Evolutionary conservation across 2,888 invertebrate species (phyloP).

Genomic region (Hedya salicella): DNA sequence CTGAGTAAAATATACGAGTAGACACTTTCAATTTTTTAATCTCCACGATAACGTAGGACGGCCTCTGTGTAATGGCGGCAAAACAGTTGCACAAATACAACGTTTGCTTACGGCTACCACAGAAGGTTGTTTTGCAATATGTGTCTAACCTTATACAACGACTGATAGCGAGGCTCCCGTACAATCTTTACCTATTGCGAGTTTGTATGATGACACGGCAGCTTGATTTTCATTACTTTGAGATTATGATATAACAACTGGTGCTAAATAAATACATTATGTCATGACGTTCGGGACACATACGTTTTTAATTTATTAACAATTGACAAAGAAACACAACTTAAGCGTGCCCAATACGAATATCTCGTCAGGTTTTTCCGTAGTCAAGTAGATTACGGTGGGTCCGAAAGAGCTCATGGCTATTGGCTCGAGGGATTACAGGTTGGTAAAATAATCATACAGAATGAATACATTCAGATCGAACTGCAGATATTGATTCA

Average conservation of each 20-base stretch:
- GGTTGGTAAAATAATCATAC: too few species aligned
- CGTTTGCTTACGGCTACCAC: constrained; percentile 37
- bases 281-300: too few species aligned
- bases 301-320: too few species aligned
- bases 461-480: too few species aligned
- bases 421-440: too few species aligned
- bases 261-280: too few species aligned
- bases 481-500: constrained; percentile 23
- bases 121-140: constrained; percentile 43
- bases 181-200: constrained; percentile 11
- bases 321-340: too few species aligned
- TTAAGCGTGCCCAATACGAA: too few species aligned
- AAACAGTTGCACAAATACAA: constrained; percentile 41
- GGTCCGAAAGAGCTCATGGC: too few species aligned
- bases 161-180: constrained; percentile 37
- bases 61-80: constrained; percentile 31
- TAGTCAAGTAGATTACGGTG: too few species aligned
- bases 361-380: too few species aligned
- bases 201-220: constrained; percentile 2
- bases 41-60: constrained; percentile 10
- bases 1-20: too few species aligned
- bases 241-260: neutral
- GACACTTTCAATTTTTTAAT: constrained; percentile 28
- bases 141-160: constrained; percentile 38
- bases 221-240: neutral